Percentiles rank a stretch among this genome's conserved stretches.
phyloP scores from a whole-genome alignment of 1,140 invertebrate species.

The Scaptomyza graminum region DNA sequence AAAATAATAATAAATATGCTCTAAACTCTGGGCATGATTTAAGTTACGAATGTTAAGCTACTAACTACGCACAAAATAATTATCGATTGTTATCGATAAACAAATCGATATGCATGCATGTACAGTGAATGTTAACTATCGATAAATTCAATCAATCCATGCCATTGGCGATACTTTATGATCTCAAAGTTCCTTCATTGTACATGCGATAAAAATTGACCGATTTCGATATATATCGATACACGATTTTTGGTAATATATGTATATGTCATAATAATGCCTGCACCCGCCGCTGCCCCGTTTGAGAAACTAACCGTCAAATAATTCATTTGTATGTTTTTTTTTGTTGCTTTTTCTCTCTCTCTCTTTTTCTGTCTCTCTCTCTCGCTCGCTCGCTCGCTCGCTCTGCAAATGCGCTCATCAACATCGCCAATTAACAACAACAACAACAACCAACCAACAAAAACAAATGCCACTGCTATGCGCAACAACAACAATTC shows the following conservation, averaged over 20 bases:
- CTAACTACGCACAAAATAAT: slow-evolving; percentile 32
- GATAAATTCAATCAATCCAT: too few species aligned
- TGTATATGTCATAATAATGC: slow-evolving; percentile 24
- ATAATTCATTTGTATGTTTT: slow-evolving; percentile 76
- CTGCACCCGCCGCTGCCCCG: not conserved
- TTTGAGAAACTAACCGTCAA: slow-evolving; percentile 55
- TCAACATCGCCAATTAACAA: slow-evolving; percentile 56
- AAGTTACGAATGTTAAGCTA: slow-evolving; percentile 38
- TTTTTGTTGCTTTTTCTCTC: slow-evolving; percentile 60
- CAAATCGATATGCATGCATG: not conserved
- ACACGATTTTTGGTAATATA: not conserved
- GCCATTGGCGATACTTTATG: not conserved
- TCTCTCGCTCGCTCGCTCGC: slow-evolving; percentile 12
- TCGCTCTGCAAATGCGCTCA: slow-evolving; percentile 47
- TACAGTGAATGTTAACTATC: slow-evolving; percentile 3
- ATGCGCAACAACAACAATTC: slow-evolving; percentile 15
- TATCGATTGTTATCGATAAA: slow-evolving; percentile 2
- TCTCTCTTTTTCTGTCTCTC: slow-evolving; percentile 58
- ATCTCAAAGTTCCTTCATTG: not conserved
- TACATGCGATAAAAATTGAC: not conserved
- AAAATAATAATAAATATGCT: not conserved
- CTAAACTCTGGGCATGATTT: slow-evolving; percentile 51
- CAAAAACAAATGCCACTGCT: too few species aligned
- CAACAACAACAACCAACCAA: slow-evolving; percentile 49
- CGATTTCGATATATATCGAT: not conserved